Base-by-base conservation (phyloP, 2,113 vertebrate species). In the Oplegnathus fasciatus region DNA sequence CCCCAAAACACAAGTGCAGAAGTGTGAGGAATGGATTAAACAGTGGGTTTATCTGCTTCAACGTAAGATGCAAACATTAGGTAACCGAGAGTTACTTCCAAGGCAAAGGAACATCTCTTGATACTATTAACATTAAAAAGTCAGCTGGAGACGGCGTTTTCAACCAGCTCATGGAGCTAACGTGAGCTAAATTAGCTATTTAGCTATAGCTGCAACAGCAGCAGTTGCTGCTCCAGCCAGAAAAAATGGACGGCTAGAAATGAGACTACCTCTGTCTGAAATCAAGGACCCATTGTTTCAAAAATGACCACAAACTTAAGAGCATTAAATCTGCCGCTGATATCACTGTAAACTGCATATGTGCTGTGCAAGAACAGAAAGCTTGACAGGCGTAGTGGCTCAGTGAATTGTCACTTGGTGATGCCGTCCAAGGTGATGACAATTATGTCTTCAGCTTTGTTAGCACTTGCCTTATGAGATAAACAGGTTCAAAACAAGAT, bases 361-460 rank as follows among this genome's bases (percentile, higher is more conserved):
- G 44, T 30, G 11, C 40, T 0, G 30, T 3, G 37, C 10, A 24
- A 50, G 9, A 52, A 22, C 1, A 6, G 71, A 85, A 55, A 22
- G 52, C n/a, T 44, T 46, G 44, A 75, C 71, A 82, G 34, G 48
- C 4, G 57, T 8, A 62, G 52, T 22, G 79, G 34, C 58, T 46
- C 37, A 32, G 48, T 2, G 1, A 72, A 64, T 26, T 42, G 65
- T 69, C 61, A 78, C 48, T 68, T 71, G 1, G 24, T 13, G 42
- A 74, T 54, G 74, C 69, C 66, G 58, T 58, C 37, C 24, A 42
- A 80, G 72, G 50, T 58, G 70, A 58, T 15, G 75, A 34, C n/a
- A 20, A 17, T 65, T 68, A 82, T 60, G 64, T 58, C 37, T 60
- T 57, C 67, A 62, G 48, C 64, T 71, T 86, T 82, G 68, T 77